Conservation (phyloP, 1,140 invertebrate genomes). For the Helicorthomorpha holstii region DNA sequence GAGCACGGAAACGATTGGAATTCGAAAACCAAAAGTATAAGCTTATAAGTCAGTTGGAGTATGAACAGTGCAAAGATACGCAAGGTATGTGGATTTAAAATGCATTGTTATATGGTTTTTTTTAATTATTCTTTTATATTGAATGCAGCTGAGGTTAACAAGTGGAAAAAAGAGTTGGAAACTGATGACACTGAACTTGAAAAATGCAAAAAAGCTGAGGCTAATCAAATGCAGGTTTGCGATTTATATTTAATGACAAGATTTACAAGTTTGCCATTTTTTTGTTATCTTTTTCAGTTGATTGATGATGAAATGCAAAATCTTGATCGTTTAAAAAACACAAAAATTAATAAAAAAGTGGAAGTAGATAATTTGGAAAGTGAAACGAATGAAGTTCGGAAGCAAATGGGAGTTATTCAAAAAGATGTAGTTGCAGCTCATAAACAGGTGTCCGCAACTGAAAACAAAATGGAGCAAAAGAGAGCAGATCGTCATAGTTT, state of each 20-base stretch:
- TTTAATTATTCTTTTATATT: conserved; percentile 12
- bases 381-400: conserved; percentile 45
- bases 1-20: conserved; percentile 82
- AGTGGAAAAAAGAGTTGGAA: conserved; percentile 83
- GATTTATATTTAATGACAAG: background rate
- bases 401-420: conserved; percentile 65
- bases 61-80: conserved; percentile 85
- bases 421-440: conserved; percentile 80
- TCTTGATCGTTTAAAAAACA: conserved; percentile 59
- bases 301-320: conserved; percentile 77
- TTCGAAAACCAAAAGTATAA: conserved; percentile 95
- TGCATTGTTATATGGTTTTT: conserved; percentile 6
- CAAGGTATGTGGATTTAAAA: conserved; percentile 10
- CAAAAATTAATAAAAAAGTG: conserved; percentile 59
- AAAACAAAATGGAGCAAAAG: conserved; percentile 79
- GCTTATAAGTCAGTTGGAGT: conserved; percentile 88
- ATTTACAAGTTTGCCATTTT: background rate
- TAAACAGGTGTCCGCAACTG: conserved; percentile 65
- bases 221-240: conserved; percentile 42
- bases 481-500: conserved; percentile 81
- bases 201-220: conserved; percentile 66
- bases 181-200: conserved; percentile 87
- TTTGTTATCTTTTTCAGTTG: conserved; percentile 15
- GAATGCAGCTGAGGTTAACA: conserved; percentile 69
- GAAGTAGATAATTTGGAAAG: conserved; percentile 58